Base-by-base conservation (phyloP, 2,113 vertebrate genomes). In the Tragelaphus buxtoni region DNA sequence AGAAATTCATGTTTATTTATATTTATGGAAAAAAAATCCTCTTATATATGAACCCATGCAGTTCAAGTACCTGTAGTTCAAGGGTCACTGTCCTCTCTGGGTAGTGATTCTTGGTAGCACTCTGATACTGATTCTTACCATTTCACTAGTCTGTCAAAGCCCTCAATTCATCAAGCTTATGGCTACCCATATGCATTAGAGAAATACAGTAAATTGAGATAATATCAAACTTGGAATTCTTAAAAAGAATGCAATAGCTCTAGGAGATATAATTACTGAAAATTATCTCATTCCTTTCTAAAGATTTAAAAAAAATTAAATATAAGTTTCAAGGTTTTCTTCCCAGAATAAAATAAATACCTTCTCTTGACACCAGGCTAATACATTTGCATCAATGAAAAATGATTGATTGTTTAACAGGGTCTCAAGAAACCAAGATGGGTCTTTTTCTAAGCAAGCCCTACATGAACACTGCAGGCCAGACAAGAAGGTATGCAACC, bases 291-390 rank as follows among this genome's bases (percentile, higher is more conserved):
- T 61, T 84, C 5, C 26, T 56, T 80, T 90, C 35, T 28, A 92
- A 55, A 32, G 2, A 80, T 49, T 93, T 69, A 88, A 95, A 91
- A 88, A 97, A 96, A 76, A 39, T 86, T 86, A 14, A 7, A 39
- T 80, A 60, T 94, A 84, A 32, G 7, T 56, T 74, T 2, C 3
- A 84, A 90, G 9, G 26, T 63, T 94, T 90, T 90, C 39, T 83
- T 76, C 72, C 24, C 17, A 60, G 30, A 91, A 94, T 61, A 82
- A 95, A 77, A 51, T 53, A 92, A 81, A 18, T 16, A 80, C 30
- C 20, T 18, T 95, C 45, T 51, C 9, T 63, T 74, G 24, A 51
- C 45, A 96, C 17, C 18, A 86, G 56, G 6, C 51, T 82, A 77
- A 74, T n/a, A 77, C 5, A 6, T 95, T 79, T 83, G 13, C 20